phyloP scores from a whole-genome alignment of 2,113 vertebrate species.

The Sinocyclocheilus maitianheensis region DNA sequence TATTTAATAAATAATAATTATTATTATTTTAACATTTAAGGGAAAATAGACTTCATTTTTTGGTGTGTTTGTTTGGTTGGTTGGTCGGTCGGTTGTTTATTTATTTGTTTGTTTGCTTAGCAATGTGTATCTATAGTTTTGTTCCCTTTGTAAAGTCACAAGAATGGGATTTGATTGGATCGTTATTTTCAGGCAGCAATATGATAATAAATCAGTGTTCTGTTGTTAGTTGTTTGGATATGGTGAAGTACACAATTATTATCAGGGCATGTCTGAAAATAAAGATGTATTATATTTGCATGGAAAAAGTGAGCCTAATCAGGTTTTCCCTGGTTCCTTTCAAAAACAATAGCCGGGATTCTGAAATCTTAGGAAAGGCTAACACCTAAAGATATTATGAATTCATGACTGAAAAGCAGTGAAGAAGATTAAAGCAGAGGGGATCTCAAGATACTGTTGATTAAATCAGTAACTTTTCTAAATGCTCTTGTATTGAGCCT shows the following conservation, averaged over 20 bases:
- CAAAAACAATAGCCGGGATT: slow-evolving; percentile 30
- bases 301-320: slow-evolving; percentile 13
- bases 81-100: no score
- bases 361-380: slow-evolving; percentile 6
- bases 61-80: no score
- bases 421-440: slow-evolving; percentile 7
- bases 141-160: neutral
- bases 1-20: no score
- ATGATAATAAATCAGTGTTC: no score
- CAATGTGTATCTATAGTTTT: neutral
- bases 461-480: slow-evolving; percentile 4
- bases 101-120: neutral
- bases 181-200: neutral
- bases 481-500: neutral
- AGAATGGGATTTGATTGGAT: neutral
- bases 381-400: neutral
- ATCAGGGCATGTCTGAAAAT: neutral
- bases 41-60: no score
- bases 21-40: no score
- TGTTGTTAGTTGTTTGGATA: no score
- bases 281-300: neutral
- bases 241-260: no score
- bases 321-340: slow-evolving; percentile 15
- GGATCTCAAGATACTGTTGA: neutral
- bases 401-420: neutral